A percentile compares a stretch with the other conserved stretches of the same genome.
These are phyloP conservation scores for Aldabrachelys gigantea DNA, from an alignment of 2,113 vertebrate species.

Conservation along the genomic window DNA sequence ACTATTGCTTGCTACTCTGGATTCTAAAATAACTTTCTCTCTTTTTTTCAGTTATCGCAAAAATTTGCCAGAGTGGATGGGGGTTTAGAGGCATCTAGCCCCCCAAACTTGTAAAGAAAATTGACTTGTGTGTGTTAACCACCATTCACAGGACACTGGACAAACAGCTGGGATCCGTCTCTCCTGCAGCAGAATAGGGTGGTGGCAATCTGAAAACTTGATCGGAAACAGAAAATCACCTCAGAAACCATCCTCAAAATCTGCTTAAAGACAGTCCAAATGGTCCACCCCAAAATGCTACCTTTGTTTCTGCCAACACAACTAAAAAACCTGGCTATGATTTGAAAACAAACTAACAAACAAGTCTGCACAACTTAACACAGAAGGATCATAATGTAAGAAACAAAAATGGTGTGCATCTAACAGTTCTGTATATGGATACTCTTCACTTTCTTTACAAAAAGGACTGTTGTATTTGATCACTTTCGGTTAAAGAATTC, in stretches of 20 bases:
- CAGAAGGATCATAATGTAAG: neutral
- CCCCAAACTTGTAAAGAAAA: neutral
- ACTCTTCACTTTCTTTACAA: neutral
- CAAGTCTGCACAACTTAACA: neutral
- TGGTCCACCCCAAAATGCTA: neutral
- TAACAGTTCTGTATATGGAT: neutral
- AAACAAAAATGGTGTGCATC: neutral
- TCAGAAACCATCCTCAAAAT: neutral
- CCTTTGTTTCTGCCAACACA: neutral
- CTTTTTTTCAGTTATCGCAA: neutral
- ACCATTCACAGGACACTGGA: neutral
- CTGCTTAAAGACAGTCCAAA: neutral
- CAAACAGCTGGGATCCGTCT: neutral
- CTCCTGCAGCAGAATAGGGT: neutral
- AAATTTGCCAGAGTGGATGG: neutral
- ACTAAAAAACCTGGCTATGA: neutral
- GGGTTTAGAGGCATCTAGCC: neutral
- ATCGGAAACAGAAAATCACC: neutral
- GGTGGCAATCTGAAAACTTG: neutral
- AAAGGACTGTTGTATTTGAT: neutral
- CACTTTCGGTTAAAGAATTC: neutral
- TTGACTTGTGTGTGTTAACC: no score
- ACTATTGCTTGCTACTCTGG: neutral
- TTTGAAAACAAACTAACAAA: neutral
- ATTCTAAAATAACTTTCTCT: neutral